phyloP scores from a whole-genome alignment of 2,888 invertebrate genomes.

The Orchestes rusci region DNA sequence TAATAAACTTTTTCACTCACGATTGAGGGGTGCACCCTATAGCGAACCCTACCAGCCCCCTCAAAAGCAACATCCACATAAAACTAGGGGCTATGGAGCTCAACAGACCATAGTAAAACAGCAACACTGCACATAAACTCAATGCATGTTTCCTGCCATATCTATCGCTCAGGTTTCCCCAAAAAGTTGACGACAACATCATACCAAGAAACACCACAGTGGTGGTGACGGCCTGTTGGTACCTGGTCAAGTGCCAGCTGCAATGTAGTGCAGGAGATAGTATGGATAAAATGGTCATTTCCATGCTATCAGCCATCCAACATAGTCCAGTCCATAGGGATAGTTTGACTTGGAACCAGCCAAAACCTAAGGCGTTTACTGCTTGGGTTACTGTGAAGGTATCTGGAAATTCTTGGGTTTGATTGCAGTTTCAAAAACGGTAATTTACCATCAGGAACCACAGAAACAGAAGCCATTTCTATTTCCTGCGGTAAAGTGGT shows the following conservation, averaged over 20 bases:
- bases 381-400: conserved; percentile 83
- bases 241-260: conserved; percentile 84
- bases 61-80: conserved; percentile 81
- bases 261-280: conserved; percentile 90
- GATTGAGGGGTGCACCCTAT: conserved; percentile 96
- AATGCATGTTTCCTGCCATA: conserved; percentile 87
- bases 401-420: conserved; percentile 50
- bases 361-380: conserved; percentile 79
- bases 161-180: conserved; percentile 91
- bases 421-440: not conserved
- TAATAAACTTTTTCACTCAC: conserved; percentile 53
- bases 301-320: conserved; percentile 98
- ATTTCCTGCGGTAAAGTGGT: conserved; percentile 52
- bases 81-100: conserved; percentile 89
- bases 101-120: conserved; percentile 85
- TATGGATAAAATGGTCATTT: conserved; percentile 94
- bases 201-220: conserved; percentile 93
- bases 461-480: conserved; percentile 73
- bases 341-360: conserved; percentile 83
- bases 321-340: conserved; percentile 79
- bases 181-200: conserved; percentile 95
- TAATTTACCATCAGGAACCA: conserved; percentile 66
- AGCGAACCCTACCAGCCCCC: conserved; percentile 91
- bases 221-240: conserved; percentile 88
- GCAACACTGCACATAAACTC: conserved; percentile 78